Evolutionary conservation across 2,888 invertebrate genomes (phyloP), one percentile per base, ranked within the genome.

Genomic region (Trachelus stipa): DNA sequence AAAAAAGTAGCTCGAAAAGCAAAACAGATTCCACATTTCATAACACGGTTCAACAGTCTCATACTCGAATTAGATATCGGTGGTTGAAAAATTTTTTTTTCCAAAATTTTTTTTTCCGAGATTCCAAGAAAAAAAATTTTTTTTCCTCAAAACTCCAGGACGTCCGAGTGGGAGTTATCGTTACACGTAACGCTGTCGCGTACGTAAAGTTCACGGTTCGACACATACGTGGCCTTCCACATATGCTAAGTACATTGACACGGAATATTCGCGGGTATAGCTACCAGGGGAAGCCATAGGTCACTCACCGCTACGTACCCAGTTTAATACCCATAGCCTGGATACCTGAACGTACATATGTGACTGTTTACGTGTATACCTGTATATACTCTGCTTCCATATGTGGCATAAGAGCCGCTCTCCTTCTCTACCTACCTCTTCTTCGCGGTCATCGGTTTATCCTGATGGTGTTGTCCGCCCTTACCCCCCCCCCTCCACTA

Each of bases 221-320:
- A 33, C 33, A 68, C 33, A 74, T 34, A 73, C 73, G 34, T 74
- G 77, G 77, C 69, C 71, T 23, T 56, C 56, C 56, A 79, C 78
- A 80, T 81, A 77, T 79, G 69, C 75, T 76, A 82, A 83, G 85
- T 86, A 82, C 87, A 82, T 87, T 87, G 86, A 87, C 86, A 84
- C 86, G 82, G 79, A 80, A 83, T 82, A 82, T 78, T 78, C 81
- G 80, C 79, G 77, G 69, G 40, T 12, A 80, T 12, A 80, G 81
- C 73, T 81, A 79, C 74, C 78, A 81, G 68, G 35, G 79, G 80
- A 79, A 82, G 79, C 81, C 85, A 81, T 86, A 83, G 86, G 86
- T 87, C 86, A 87, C 86, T 87, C 86, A 87, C 87, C 86, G 87
- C 79, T 40, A 56, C 73, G 73, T 35, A 71, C 73, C 35, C 75